Conservation (phyloP, 2,797 vertebrate species). For the Schizothorax lantsangensis region DNA sequence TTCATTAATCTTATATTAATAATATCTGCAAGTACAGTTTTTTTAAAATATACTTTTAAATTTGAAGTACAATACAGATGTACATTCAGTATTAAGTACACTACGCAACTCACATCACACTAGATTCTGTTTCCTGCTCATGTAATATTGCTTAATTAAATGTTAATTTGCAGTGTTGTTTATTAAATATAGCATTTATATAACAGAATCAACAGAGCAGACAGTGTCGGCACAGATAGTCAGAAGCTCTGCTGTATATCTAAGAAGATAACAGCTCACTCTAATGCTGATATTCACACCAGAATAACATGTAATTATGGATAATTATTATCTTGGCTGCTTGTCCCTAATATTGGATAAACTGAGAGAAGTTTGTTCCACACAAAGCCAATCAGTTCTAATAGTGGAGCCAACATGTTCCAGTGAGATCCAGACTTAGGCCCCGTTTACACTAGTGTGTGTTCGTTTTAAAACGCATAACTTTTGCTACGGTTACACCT, state of each 20-base stretch:
- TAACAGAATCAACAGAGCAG: background rate
- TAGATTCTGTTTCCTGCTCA: background rate
- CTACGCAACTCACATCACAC: background rate
- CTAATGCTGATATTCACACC: background rate
- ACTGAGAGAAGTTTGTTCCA: background rate
- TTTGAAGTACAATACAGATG: background rate
- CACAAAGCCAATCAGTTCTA: background rate
- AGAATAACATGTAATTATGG: background rate
- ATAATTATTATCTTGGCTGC: background rate
- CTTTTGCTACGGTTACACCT: too few species aligned
- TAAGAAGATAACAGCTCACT: background rate
- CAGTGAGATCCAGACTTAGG: background rate
- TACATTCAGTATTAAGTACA: background rate
- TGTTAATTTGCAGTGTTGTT: background rate
- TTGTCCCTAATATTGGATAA: conserved; percentile 6
- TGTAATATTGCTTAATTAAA: background rate
- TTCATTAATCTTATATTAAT: too few species aligned
- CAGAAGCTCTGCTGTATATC: background rate
- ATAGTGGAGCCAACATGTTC: background rate
- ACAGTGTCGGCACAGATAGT: background rate
- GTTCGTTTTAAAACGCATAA: too few species aligned
- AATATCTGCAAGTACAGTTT: too few species aligned
- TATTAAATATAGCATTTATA: background rate
- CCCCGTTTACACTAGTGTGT: too few species aligned
- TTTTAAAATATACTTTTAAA: too few species aligned